These are phyloP conservation scores for Troides aeacus DNA, from an alignment of 2,888 invertebrate genomes.

Conservation along the genomic window DNA sequence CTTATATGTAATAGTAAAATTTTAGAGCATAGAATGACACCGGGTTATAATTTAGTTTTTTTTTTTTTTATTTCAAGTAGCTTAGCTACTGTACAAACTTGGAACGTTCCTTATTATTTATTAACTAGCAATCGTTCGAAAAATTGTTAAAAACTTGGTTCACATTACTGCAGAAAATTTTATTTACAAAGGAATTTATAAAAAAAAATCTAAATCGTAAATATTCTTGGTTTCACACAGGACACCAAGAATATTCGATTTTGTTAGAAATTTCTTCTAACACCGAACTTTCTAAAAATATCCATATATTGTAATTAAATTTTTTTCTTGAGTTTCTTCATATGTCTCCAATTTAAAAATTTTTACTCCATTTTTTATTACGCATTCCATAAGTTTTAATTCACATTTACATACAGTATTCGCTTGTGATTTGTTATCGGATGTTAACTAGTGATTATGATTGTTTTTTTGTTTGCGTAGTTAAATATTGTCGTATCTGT, in stretches of 20 bases:
- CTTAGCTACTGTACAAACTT: conserved; percentile 25
- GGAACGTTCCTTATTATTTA: conserved; percentile 19
- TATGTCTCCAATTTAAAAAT: background rate
- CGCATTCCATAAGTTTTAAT: conserved; percentile 33
- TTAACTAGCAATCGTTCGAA: background rate
- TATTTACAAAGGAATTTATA: conserved; percentile 13
- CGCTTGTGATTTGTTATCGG: conserved; percentile 36
- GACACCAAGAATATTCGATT: background rate
- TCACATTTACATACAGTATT: conserved; percentile 39
- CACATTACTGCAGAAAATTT: background rate
- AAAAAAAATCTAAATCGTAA: no score
- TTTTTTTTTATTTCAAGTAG: conserved; percentile 11
- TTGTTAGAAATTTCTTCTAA: background rate
- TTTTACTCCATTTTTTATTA: conserved; percentile 1
- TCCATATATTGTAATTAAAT: background rate
- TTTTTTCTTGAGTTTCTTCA: background rate
- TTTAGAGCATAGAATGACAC: conserved; percentile 7
- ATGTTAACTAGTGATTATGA: conserved; percentile 19
- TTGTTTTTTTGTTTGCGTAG: conserved; percentile 17
- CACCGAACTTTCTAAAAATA: no score
- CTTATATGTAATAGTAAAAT: background rate
- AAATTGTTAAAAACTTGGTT: background rate
- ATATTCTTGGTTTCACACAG: background rate
- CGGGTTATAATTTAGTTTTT: conserved; percentile 9
- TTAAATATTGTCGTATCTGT: background rate